These are phyloP conservation scores for Notechis scutatus DNA, from an alignment of 2,113 vertebrate genomes.

Conservation along the genomic window DNA sequence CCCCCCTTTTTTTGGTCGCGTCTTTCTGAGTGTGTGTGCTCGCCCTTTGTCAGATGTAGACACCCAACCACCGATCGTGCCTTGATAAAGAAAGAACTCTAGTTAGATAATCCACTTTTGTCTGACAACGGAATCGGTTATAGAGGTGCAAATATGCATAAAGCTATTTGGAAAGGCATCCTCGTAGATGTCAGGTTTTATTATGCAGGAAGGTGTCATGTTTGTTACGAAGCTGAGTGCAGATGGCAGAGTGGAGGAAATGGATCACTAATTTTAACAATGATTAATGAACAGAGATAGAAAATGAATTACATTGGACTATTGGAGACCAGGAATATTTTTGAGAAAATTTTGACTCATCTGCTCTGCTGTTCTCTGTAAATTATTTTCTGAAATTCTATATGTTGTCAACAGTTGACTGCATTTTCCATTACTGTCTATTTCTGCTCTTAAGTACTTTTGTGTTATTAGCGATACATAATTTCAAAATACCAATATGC, in stretches of 20 bases:
- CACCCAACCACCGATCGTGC: conserved; percentile 68
- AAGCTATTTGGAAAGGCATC: conserved; percentile 99
- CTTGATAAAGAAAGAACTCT: conserved; percentile 83
- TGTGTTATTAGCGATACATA: conserved; percentile 84
- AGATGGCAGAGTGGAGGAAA: conserved; percentile 99
- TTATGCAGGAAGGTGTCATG: conserved; percentile 99
- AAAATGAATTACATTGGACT: conserved; percentile 99
- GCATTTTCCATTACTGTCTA: conserved; percentile 96
- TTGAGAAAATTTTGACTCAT: conserved; percentile 98
- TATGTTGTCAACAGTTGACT: conserved; percentile 99
- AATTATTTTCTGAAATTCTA: conserved; percentile 90
- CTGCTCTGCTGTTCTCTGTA: conserved; percentile 92
- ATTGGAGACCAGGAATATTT: conserved; percentile 99
- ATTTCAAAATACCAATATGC: conserved; percentile 84
- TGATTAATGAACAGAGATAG: conserved; percentile 99
- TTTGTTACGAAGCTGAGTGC: conserved; percentile 99
- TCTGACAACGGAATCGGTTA: conserved; percentile 96
- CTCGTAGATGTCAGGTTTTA: conserved; percentile 99
- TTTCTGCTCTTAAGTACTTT: conserved; percentile 91
- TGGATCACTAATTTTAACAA: conserved; percentile 99
- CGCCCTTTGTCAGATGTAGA: conserved; percentile 25
- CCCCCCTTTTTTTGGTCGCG: conserved; percentile 37
- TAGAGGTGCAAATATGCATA: conserved; percentile 99
- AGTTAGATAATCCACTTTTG: conserved; percentile 98
- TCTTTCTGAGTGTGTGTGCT: not conserved